Evolutionary conservation across 2,797 vertebrate species (phyloP).

Genomic region (Gobio occitaniae): DNA sequence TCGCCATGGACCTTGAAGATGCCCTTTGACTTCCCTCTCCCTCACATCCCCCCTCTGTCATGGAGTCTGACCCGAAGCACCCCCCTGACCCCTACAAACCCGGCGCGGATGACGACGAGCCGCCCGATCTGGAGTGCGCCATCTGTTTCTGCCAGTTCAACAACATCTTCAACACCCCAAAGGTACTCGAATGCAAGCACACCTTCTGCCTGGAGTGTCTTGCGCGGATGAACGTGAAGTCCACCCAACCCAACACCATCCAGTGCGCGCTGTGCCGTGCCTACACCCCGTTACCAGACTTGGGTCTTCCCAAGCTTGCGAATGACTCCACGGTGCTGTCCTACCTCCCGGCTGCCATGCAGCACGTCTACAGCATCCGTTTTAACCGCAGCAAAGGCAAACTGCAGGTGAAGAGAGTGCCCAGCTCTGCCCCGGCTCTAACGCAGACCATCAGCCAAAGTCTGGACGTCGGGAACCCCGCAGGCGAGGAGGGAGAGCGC

Average conservation of each 20-base stretch:
- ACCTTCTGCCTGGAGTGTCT: constrained; percentile 87
- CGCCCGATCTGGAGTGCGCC: constrained; percentile 80
- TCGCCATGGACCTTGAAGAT: constrained; percentile 15
- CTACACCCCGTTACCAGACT: constrained; percentile 73
- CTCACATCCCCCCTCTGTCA: not conserved
- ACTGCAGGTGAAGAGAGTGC: constrained; percentile 78
- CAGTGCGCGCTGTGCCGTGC: constrained; percentile 82
- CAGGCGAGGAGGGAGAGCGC: rapidly evolving
- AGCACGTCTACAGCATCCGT: constrained; percentile 80
- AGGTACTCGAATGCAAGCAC: constrained; percentile 81
- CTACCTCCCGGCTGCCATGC: constrained; percentile 77
- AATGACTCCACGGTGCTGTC: constrained; percentile 76
- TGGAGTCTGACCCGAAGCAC: constrained; percentile 46
- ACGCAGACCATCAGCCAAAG: constrained; percentile 63
- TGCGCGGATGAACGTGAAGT: constrained; percentile 82
- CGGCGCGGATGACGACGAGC: not conserved
- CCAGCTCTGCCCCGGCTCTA: constrained; percentile 43
- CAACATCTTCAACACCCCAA: constrained; percentile 83
- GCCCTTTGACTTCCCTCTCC: not conserved
- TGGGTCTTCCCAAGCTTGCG: constrained; percentile 77
- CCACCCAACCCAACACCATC: constrained; percentile 72
- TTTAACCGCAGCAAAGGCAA: constrained; percentile 78
- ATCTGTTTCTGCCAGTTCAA: constrained; percentile 85
- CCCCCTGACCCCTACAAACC: not conserved
- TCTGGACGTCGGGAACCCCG: constrained; percentile 77